phyloP scores from a whole-genome alignment of 2,797 vertebrate species.

The Astyanax mexicanus region DNA sequence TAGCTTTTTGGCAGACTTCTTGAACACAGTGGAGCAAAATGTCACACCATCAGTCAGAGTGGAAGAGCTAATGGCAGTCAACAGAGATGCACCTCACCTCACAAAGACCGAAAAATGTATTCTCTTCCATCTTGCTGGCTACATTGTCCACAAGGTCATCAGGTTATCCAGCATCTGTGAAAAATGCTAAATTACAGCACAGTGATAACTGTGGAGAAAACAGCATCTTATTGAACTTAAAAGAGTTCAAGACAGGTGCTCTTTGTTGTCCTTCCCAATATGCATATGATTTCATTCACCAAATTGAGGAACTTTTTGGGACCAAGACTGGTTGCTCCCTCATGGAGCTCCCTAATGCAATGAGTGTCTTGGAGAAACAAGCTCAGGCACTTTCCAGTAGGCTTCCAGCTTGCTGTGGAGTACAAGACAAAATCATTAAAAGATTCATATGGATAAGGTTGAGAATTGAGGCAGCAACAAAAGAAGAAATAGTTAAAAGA shows the following conservation, averaged over 20 bases:
- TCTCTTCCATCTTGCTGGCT: constrained; percentile 34
- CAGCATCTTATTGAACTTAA: neutral
- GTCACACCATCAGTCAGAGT: too few species aligned
- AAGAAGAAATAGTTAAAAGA: too few species aligned
- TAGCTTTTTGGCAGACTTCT: too few species aligned
- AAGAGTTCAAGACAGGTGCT: too few species aligned
- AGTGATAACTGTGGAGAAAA: constrained; percentile 11
- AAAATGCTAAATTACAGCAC: neutral
- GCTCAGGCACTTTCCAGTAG: constrained; percentile 20
- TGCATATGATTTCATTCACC: neutral
- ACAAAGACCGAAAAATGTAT: constrained; percentile 35
- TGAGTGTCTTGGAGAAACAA: constrained; percentile 24
- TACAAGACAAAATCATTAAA: neutral
- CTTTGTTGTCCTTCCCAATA: neutral
- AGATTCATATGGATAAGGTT: too few species aligned
- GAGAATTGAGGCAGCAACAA: too few species aligned
- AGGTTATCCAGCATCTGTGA: neutral
- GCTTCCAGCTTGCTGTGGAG: constrained; percentile 12
- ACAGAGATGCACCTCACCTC: too few species aligned
- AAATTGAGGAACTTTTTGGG: constrained; percentile 18
- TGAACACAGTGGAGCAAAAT: neutral
- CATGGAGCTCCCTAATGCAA: constrained; percentile 1
- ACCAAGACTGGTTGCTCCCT: constrained; percentile 13
- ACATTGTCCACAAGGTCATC: constrained; percentile 25
- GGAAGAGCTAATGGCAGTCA: too few species aligned